Evolutionary conservation across 1,140 invertebrate species (phyloP).

Genomic region (Schmidtea mediterranea): DNA sequence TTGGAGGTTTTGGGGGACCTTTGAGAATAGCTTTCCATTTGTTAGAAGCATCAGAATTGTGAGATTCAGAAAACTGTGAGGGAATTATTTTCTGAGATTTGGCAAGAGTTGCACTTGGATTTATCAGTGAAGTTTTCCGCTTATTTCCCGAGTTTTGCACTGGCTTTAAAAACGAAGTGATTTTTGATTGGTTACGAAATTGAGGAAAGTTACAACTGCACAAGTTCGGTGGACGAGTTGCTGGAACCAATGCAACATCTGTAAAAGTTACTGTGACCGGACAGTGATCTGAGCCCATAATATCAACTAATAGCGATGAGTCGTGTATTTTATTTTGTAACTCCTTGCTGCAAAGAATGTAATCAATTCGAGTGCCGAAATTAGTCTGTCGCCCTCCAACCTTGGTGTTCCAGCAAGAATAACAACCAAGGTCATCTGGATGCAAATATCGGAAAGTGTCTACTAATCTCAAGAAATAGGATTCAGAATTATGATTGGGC

Average conservation of each 20-base stretch:
- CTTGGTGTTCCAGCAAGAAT: constrained; percentile 32
- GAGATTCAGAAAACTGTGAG: too few species aligned
- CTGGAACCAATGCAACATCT: constrained; percentile 13
- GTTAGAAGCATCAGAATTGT: too few species aligned
- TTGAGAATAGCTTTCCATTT: too few species aligned
- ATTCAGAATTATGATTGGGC: constrained; percentile 8
- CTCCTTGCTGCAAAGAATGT: constrained; percentile 25
- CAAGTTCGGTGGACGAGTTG: constrained; percentile 19
- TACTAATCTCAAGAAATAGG: constrained; percentile 17
- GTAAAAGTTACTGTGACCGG: constrained; percentile 27
- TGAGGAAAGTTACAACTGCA: constrained; percentile 32
- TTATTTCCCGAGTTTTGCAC: background rate
- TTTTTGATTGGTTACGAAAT: constrained; percentile 32
- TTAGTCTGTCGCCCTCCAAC: constrained; percentile 31
- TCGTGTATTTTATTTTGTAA: constrained; percentile 13
- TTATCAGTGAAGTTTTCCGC: too few species aligned
- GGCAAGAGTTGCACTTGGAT: too few species aligned
- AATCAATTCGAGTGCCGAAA: constrained; percentile 34
- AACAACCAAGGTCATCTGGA: constrained; percentile 25
- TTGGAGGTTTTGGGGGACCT: too few species aligned
- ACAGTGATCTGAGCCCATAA: constrained; percentile 35
- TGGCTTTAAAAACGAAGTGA: constrained; percentile 23
- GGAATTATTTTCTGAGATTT: too few species aligned
- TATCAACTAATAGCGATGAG: constrained; percentile 26
- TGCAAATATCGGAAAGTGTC: constrained; percentile 32